Evolutionary conservation across 2,797 vertebrate species (phyloP).

Genomic region (Galago senegalensis): DNA sequence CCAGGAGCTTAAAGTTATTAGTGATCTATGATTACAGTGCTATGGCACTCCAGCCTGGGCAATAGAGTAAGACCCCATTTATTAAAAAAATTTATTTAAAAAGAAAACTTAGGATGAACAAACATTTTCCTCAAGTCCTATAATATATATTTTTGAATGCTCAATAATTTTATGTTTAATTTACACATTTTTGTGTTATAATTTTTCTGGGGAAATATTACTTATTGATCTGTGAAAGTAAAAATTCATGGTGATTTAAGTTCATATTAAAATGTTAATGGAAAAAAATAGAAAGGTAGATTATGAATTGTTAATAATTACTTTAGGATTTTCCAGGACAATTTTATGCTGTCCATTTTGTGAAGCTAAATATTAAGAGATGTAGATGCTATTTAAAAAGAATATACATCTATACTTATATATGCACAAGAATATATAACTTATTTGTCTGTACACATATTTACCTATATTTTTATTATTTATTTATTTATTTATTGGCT

Average conservation of each 20-base stretch:
- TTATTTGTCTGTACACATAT: background rate
- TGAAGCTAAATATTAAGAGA: background rate
- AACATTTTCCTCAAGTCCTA: background rate
- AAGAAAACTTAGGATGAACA: background rate
- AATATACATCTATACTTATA: background rate
- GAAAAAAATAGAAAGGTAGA: background rate
- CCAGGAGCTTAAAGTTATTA: background rate
- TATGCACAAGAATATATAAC: background rate
- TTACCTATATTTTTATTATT: background rate
- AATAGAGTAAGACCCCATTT: background rate
- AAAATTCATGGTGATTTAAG: background rate
- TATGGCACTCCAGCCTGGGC: background rate
- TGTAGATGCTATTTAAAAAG: background rate
- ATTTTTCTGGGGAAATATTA: background rate
- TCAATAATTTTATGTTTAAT: background rate
- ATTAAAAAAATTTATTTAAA: background rate
- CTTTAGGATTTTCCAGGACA: background rate
- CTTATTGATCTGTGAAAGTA: background rate
- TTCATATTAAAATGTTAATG: background rate
- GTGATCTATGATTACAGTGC: background rate
- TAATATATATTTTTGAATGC: background rate
- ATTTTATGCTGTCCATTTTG: background rate
- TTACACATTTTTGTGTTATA: background rate
- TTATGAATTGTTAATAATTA: constrained; percentile 2
- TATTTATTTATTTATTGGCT: too few species aligned